Evolutionary conservation across 2,888 invertebrate species (phyloP).

Genomic region (Acleris sparsana): DNA sequence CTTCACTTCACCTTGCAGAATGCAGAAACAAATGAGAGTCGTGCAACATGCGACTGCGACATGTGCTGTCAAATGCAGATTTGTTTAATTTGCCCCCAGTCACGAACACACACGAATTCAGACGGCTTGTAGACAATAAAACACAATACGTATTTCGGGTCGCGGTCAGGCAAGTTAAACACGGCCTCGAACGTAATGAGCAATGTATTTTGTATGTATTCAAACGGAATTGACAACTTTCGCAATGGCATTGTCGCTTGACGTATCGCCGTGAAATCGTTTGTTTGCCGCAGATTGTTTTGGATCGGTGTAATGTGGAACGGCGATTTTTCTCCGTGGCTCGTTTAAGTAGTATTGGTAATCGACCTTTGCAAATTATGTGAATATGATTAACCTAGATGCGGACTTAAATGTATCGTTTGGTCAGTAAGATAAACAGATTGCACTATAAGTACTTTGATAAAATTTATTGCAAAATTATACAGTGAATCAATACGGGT

Average conservation of each 20-base stretch:
- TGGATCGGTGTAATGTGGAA: slow-evolving; percentile 17
- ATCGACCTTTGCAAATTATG: slow-evolving; percentile 17
- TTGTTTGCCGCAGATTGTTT: slow-evolving; percentile 18
- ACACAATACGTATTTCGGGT: slow-evolving; percentile 51
- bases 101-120: slow-evolving; percentile 31
- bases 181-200: slow-evolving; percentile 62
- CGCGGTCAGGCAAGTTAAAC: slow-evolving; percentile 64
- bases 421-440: background rate
- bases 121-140: slow-evolving; percentile 31
- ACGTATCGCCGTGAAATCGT: slow-evolving; percentile 44
- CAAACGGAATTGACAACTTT: slow-evolving; percentile 48
- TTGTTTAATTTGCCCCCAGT: slow-evolving; percentile 29
- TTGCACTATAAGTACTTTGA: too few relatives aligned
- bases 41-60: slow-evolving; percentile 16
- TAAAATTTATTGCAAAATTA: too few relatives aligned
- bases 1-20: slow-evolving; percentile 19
- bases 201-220: slow-evolving; percentile 47
- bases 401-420: slow-evolving; percentile 2
- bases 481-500: too few relatives aligned
- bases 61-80: background rate
- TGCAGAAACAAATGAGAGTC: slow-evolving; percentile 28
- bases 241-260: slow-evolving; percentile 43
- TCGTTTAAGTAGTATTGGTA: slow-evolving; percentile 6
- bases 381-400: slow-evolving; percentile 21
- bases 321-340: slow-evolving; percentile 16